These are phyloP conservation scores for Candidula unifasciata DNA, from an alignment of 2,888 invertebrate genomes.

Conservation along the genomic window DNA sequence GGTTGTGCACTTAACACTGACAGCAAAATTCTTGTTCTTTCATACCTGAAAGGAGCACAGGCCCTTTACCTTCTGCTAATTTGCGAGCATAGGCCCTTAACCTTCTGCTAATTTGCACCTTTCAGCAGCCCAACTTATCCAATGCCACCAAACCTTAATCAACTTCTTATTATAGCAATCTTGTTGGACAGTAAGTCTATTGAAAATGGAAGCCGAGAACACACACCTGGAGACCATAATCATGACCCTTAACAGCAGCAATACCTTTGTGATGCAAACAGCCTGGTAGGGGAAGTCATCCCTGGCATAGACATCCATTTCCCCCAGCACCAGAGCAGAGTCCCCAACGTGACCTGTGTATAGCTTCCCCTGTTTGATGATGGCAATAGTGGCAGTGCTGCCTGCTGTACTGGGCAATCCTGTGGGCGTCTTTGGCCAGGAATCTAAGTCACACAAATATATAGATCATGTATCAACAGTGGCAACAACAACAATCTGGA, in stretches of 20 bases:
- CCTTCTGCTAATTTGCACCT: too few relatives aligned
- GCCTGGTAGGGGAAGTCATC: constrained; percentile 49
- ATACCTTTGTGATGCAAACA: constrained; percentile 70
- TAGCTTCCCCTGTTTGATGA: constrained; percentile 92
- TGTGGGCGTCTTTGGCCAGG: constrained; percentile 97
- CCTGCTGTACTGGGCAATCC: constrained; percentile 97
- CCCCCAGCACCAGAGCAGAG: constrained; percentile 94
- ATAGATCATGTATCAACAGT: not conserved
- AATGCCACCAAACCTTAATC: too few relatives aligned
- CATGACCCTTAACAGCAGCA: not conserved
- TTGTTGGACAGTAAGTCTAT: too few relatives aligned
- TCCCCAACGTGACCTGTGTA: constrained; percentile 99
- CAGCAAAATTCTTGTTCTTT: too few relatives aligned
- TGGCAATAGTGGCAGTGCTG: constrained; percentile 96
- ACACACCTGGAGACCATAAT: too few relatives aligned
- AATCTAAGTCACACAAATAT: constrained; percentile 67
- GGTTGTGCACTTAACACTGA: too few relatives aligned
- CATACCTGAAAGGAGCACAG: too few relatives aligned
- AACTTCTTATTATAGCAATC: too few relatives aligned
- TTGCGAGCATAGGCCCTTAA: too few relatives aligned
- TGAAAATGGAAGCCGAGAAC: too few relatives aligned
- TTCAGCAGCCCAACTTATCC: too few relatives aligned
- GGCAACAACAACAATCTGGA: not conserved
- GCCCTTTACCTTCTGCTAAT: too few relatives aligned
- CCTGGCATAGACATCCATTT: constrained; percentile 79